Evolutionary conservation across 23 tunicate genomes (phyloP).

Genomic region (Diplosoma virens): DNA sequence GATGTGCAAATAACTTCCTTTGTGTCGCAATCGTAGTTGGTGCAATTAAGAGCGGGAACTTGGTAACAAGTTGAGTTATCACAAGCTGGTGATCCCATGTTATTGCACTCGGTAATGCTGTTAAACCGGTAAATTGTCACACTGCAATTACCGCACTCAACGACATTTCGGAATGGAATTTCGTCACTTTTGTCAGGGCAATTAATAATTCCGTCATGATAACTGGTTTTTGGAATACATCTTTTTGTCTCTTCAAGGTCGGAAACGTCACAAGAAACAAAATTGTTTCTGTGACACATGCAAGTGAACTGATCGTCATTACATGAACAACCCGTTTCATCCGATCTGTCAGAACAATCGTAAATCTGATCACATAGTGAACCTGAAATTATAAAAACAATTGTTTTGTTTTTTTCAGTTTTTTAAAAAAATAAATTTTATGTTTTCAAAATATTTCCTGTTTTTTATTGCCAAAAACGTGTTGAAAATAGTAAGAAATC

Average conservation of each 20-base stretch:
- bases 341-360: background rate
- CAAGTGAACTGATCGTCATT: background rate
- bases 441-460: too few species aligned
- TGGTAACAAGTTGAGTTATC: constrained; percentile 3
- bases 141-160: background rate
- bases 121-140: background rate
- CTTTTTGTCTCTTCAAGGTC: too few species aligned
- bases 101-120: background rate
- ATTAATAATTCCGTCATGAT: background rate
- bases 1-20: constrained; percentile 17
- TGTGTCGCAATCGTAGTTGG: background rate
- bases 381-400: too few species aligned
- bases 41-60: background rate
- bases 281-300: background rate
- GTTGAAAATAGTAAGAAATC: too few species aligned
- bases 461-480: too few species aligned
- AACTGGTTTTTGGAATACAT: background rate
- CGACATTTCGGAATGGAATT: background rate
- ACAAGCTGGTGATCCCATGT: background rate
- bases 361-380: too few species aligned
- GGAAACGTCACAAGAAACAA: background rate
- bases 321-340: constrained; percentile 4
- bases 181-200: constrained; percentile 21
- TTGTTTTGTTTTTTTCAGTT: too few species aligned
- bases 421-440: too few species aligned